Base-by-base conservation (phyloP, 2,888 invertebrate genomes). In the Beris chalybata region DNA sequence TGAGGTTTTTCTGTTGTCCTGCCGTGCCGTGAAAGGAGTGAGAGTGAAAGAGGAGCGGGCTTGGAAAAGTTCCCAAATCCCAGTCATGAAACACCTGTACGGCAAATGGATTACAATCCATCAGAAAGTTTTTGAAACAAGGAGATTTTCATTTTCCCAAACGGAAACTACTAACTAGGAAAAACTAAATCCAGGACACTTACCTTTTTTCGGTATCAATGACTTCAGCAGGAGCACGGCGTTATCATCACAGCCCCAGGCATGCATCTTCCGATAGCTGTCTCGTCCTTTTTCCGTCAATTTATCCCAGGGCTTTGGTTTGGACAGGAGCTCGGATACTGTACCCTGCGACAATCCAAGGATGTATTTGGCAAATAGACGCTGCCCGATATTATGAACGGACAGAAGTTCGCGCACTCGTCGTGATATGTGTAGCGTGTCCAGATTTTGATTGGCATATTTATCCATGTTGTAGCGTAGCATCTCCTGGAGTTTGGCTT, bases 301-400 rank as follows among this genome's bases (percentile, higher is more conserved):
- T 83, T 98, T 98, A 84, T 97, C 97, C 99, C 99, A 99, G 12
- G 97, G 97, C 80, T 99, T 97, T 65, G 99, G 99, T 80, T 99
- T 99, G 73, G 97, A 97, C 70, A 99, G 86, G 75, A 99, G 84
- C 83, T 99, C 99, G 72, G 96, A 96, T 56, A 99, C 97, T 30
- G 99, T 99, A 69, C 99, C 99, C 82, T 99, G 98, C 70, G 91
- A 96, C 70, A 95, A 83, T 1, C 98, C 98, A 73, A 99, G 87
- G 58, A 99, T 95, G 82, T 97, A 97, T 81, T 98, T 98, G 74
- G 99, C 99, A 83, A 99, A 99, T 74, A 99, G 85, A 70, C 99
- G 87, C 83, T 99, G 99, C 4, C 99, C 99, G 74, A 99, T 98
- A 81, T 99, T 97, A 83, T 98, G 96, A 73, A 96, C 93, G 70